phyloP scores from a whole-genome alignment of 2,888 invertebrate genomes.

The Oxyteleia sp. region DNA sequence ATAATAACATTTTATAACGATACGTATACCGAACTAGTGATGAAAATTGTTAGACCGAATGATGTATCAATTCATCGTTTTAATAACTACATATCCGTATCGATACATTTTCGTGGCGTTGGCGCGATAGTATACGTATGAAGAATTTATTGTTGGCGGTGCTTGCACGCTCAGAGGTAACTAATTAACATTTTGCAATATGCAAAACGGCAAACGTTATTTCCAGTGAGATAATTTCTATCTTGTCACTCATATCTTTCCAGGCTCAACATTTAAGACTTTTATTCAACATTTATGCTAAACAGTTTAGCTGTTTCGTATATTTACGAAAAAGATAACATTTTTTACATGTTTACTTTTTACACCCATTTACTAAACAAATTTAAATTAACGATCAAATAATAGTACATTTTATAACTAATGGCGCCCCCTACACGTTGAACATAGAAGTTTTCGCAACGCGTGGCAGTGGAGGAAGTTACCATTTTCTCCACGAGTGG shows the following conservation, averaged over 20 bases:
- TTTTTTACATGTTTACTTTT: too few relatives aligned
- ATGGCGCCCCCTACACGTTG: too few relatives aligned
- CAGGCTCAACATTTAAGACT: neutral
- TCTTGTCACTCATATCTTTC: constrained; percentile 33
- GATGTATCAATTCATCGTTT: too few relatives aligned
- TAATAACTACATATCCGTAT: constrained; percentile 9
- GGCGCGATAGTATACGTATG: constrained; percentile 72
- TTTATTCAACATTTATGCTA: neutral
- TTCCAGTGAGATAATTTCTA: constrained; percentile 14
- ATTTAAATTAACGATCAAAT: too few relatives aligned
- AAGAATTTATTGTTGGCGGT: constrained; percentile 79
- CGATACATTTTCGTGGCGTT: constrained; percentile 51
- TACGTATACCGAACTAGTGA: too few relatives aligned
- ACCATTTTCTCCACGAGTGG: too few relatives aligned
- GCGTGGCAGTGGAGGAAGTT: too few relatives aligned
- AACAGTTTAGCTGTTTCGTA: neutral
- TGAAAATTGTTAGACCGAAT: too few relatives aligned
- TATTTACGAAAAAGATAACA: neutral
- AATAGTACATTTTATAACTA: too few relatives aligned
- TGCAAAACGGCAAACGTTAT: constrained; percentile 39
- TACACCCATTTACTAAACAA: too few relatives aligned
- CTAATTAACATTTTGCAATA: constrained; percentile 81
- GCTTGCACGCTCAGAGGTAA: constrained; percentile 85
- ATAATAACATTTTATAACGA: too few relatives aligned
- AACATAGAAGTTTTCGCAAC: too few relatives aligned